phyloP scores from a whole-genome alignment of 2,113 vertebrate species.

The Mungos mungo region DNA sequence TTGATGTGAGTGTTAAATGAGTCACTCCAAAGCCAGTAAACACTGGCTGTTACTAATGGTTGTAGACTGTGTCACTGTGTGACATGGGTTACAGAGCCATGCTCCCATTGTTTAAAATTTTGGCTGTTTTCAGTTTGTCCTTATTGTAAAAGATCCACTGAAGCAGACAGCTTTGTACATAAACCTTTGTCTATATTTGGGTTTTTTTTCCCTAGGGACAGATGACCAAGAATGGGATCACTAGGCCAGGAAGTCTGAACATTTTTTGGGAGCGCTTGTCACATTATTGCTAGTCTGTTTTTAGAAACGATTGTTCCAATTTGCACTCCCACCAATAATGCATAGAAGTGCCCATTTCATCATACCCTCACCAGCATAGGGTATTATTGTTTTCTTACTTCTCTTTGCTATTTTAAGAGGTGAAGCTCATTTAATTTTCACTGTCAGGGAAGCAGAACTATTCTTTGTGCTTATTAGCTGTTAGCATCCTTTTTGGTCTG shows the following conservation, averaged over 20 bases:
- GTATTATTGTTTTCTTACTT: not conserved
- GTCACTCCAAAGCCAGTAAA: not conserved
- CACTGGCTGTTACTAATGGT: not conserved
- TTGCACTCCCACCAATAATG: not conserved
- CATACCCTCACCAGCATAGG: not conserved
- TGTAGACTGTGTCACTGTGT: not conserved
- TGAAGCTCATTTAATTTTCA: not conserved
- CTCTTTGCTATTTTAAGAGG: not conserved
- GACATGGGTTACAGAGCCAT: not conserved
- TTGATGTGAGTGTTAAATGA: not conserved
- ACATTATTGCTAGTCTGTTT: not conserved
- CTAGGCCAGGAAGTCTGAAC: constrained; percentile 11
- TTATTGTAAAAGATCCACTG: not conserved
- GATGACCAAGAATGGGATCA: constrained; percentile 31
- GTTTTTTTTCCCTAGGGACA: constrained; percentile 28
- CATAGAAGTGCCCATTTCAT: not conserved
- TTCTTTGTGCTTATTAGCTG: not conserved
- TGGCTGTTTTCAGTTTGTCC: not conserved
- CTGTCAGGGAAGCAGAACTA: constrained; percentile 4
- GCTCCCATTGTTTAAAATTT: not conserved
- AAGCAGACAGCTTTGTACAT: not conserved
- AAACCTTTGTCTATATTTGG: not conserved
- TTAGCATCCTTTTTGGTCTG: not conserved
- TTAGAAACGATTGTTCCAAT: not conserved
- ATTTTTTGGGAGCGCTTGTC: not conserved